Base-by-base conservation (phyloP, 2,113 vertebrate species). In the Oriolus oriolus region DNA sequence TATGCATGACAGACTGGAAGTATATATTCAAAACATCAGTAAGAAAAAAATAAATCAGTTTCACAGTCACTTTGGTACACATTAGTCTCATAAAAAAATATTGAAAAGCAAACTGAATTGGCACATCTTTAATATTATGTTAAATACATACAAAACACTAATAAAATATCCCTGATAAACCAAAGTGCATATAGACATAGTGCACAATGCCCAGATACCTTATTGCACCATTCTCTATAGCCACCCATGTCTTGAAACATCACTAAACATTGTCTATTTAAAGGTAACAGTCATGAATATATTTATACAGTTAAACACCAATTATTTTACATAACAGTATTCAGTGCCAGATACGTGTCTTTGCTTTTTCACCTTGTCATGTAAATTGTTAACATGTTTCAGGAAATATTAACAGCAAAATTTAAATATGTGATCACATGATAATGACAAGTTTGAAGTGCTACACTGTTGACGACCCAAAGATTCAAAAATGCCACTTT, bases 81-180 rank as follows among this genome's bases (percentile, higher is more conserved):
- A 98, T 98, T 98, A 98, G 91, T 98, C 97, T 98, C 96, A 97
- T 98, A 96, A 98, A 98, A 96, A 97, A 97, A 97, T 97, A 95
- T 93, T 78, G 95, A 95, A 97, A 97, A 98, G 97, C 97, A 97
- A 98, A 99, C 97, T 95, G 98, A 98, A 98, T 99, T 98, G 98
- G 98, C 98, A 99, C 98, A 98, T 97, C 95, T 95, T 98, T 98
- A 98, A 98, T 98, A 99, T 98, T 98, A 98, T 99, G 98, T 99
- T 98, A 99, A 99, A 98, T 99, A 99, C 99, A 99, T 99, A 99
- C 98, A 99, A 99, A 99, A 99, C 99, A 99, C 99, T 99, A 99
- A 99, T 99, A 99, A 99, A 99, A 99, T 99, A 99, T 99, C 99
- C 99, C 99, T 99, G 99, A 99, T 99, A 99, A 99, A 99, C 98